Conservation (phyloP, 2,888 invertebrate genomes). For the Pachycephus smyrnensis region DNA sequence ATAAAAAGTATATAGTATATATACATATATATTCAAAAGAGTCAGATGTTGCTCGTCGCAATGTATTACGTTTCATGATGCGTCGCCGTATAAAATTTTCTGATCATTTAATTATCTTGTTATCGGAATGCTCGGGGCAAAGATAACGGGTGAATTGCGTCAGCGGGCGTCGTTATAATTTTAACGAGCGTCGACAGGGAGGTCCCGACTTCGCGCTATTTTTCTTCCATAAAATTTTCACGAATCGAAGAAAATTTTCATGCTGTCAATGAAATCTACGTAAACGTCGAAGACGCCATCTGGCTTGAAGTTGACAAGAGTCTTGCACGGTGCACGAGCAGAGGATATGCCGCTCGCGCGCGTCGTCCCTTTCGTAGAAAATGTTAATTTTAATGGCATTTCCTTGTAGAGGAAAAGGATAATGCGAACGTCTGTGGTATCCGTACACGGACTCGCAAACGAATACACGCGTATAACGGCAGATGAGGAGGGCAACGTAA, state of each 20-base stretch:
- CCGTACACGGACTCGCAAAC: not conserved
- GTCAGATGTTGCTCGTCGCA: not conserved
- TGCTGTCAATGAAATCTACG: not conserved
- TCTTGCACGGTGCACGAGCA: not conserved
- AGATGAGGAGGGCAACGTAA: conserved; percentile 17
- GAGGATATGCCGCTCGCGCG: not conserved
- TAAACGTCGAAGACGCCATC: not conserved
- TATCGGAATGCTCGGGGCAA: not conserved
- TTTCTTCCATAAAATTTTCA: not conserved
- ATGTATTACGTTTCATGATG: not conserved
- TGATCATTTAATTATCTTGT: not conserved
- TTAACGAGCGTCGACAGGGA: not conserved
- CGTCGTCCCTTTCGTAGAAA: conserved; percentile 4
- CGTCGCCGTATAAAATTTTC: not conserved
- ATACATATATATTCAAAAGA: not conserved
- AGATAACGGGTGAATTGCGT: not conserved
- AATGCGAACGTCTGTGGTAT: not conserved
- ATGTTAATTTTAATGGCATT: conserved; percentile 5
- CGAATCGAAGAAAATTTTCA: not conserved
- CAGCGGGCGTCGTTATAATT: not conserved
- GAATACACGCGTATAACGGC: conserved; percentile 5
- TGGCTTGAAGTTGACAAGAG: not conserved
- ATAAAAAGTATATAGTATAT: not conserved
- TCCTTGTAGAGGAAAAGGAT: conserved; percentile 2
- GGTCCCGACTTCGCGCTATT: not conserved